Evolutionary conservation across 2,888 invertebrate species (phyloP).

Genomic region (Aleiodes leptofemur): DNA sequence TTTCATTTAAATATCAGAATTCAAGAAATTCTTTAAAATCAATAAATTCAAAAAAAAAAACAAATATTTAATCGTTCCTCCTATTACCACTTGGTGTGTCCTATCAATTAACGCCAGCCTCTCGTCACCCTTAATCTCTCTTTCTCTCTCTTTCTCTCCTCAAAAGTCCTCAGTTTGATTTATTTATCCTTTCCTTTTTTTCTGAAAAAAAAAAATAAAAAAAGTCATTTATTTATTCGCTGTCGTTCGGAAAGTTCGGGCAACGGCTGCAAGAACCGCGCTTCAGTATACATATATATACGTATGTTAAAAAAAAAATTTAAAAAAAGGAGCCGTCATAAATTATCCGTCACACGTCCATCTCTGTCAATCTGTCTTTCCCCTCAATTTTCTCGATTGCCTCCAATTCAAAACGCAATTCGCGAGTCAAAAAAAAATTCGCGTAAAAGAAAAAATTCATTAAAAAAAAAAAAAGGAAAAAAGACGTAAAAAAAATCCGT

Average conservation of each 20-base stretch:
- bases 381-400: conserved; percentile 14
- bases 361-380: conserved; percentile 24
- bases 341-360: conserved; percentile 23
- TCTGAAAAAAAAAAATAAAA: background rate
- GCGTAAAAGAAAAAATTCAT: too few species aligned
- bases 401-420: background rate
- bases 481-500: too few species aligned
- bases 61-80: background rate
- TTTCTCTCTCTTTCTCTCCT: background rate
- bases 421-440: background rate
- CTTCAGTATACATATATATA: conserved; percentile 9
- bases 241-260: background rate
- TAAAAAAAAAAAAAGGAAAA: too few species aligned
- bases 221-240: background rate
- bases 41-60: background rate
- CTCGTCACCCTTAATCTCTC: conserved; percentile 10
- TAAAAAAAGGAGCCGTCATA: background rate
- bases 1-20: too few species aligned
- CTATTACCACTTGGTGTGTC: background rate
- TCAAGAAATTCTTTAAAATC: too few species aligned
- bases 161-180: background rate
- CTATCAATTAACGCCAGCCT: conserved; percentile 21
- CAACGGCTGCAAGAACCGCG: conserved; percentile 12
- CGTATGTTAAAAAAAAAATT: conserved; percentile 8
- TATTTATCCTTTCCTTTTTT: conserved; percentile 14